Evolutionary conservation across 1,140 invertebrate genomes (phyloP).

Genomic region (Sesamia nonagrioides): DNA sequence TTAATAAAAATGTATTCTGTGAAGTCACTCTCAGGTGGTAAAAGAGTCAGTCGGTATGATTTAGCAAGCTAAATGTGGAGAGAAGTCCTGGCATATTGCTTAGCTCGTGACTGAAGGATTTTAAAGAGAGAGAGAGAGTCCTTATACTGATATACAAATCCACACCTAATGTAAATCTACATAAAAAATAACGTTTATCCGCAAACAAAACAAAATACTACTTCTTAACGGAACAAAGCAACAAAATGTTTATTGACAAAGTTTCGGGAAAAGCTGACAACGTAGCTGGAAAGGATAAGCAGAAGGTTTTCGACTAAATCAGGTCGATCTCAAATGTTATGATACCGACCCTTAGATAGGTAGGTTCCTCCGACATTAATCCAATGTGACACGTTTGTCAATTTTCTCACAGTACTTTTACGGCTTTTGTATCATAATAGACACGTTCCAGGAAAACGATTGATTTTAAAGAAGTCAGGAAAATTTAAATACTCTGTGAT

Average conservation of each 20-base stretch:
- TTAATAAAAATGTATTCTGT: no score
- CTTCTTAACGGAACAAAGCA: conserved; percentile 2
- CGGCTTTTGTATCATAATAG: background rate
- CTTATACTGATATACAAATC: no score
- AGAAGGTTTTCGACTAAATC: conserved; percentile 25
- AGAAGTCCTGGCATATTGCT: no score
- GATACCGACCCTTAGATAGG: background rate
- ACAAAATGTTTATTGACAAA: conserved; percentile 43
- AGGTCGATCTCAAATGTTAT: conserved; percentile 37
- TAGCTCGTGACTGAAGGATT: no score
- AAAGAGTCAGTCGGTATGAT: no score
- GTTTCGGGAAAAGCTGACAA: conserved; percentile 23
- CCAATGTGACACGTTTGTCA: conserved; percentile 16
- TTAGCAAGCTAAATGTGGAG: no score
- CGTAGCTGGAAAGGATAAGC: conserved; percentile 3
- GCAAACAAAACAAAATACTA: conserved; percentile 20
- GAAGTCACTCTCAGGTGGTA: no score
- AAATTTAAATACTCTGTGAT: no score
- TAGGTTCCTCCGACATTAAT: conserved; percentile 11
- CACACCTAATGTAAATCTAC: background rate
- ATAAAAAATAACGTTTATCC: conserved; percentile 26
- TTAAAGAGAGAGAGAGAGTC: no score
- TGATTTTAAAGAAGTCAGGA: no score
- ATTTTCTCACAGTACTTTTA: background rate
- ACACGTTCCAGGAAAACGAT: no score